These are phyloP conservation scores for Biston betularia DNA, from an alignment of 2,888 invertebrate genomes.

Conservation along the genomic window DNA sequence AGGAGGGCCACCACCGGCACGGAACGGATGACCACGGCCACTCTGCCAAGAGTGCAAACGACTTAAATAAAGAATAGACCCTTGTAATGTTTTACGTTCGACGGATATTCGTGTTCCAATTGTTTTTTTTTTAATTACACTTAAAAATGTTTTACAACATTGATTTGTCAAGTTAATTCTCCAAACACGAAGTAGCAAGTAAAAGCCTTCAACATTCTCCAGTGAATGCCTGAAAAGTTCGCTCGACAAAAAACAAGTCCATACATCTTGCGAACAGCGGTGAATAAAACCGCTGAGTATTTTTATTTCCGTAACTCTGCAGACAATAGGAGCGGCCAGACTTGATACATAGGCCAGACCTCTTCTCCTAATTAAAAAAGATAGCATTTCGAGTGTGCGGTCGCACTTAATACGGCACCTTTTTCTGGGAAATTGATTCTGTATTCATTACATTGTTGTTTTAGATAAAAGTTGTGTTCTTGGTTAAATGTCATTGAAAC, in stretches of 20 bases:
- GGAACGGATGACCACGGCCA: too few species aligned
- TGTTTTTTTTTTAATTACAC: too few species aligned
- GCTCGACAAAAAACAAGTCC: constrained; percentile 35
- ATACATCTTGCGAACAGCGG: constrained; percentile 38
- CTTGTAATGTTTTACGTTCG: too few species aligned
- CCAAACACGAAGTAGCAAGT: not conserved
- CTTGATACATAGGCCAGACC: constrained; percentile 60
- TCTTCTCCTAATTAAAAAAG: constrained; percentile 74
- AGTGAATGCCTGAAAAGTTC: constrained; percentile 28
- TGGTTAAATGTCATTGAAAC: not conserved
- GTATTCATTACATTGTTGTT: constrained; percentile 32
- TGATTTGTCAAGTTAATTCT: not conserved
- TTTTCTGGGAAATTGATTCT: constrained; percentile 20
- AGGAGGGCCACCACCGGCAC: too few species aligned
- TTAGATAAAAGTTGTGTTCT: constrained; percentile 4
- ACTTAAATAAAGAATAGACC: too few species aligned
- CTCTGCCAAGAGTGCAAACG: too few species aligned
- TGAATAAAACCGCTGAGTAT: constrained; percentile 41
- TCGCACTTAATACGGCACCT: constrained; percentile 17
- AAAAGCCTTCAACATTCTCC: constrained; percentile 11
- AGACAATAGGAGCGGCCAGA: constrained; percentile 51
- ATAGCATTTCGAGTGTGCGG: constrained; percentile 32
- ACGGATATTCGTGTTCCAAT: too few species aligned
- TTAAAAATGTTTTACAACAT: too few species aligned
- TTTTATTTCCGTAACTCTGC: constrained; percentile 46